Evolutionary conservation across 2,113 vertebrate species (phyloP).

Genomic region (Daubentonia madagascariensis): DNA sequence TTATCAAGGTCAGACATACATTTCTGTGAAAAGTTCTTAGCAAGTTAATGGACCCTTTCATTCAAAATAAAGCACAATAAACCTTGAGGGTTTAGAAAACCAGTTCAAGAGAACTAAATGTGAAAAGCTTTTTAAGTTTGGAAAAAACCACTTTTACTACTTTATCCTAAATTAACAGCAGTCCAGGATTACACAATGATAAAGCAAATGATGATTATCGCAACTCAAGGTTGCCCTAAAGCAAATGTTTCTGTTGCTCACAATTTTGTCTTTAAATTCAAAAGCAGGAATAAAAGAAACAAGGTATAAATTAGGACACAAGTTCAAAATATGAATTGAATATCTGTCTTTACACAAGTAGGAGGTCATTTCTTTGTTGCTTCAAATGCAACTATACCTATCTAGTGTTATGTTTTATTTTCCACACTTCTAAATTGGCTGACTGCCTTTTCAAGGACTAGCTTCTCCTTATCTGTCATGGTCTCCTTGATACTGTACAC

Average conservation of each 20-base stretch:
- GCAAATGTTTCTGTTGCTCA: not conserved
- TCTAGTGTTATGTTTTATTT: not conserved
- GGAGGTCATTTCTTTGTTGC: not conserved
- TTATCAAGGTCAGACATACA: not conserved
- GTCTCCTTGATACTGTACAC: not conserved
- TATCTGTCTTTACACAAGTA: not conserved
- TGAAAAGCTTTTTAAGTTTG: not conserved
- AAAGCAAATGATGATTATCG: slow-evolving; percentile 33
- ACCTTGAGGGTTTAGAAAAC: slow-evolving; percentile 41
- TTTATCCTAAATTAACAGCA: slow-evolving; percentile 43
- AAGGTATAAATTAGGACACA: not conserved
- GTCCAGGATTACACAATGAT: not conserved
- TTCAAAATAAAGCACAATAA: slow-evolving; percentile 56
- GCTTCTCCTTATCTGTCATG: not conserved
- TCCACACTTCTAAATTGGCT: not conserved
- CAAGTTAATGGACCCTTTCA: slow-evolving; percentile 41
- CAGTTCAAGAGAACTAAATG: slow-evolving; percentile 27
- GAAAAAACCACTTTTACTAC: not conserved
- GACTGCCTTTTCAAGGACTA: not conserved
- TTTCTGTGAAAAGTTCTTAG: slow-evolving; percentile 44
- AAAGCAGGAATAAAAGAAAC: not conserved
- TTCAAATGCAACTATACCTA: not conserved
- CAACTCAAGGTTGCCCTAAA: not conserved
- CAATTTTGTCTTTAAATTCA: slow-evolving; percentile 36
- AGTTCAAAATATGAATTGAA: not conserved